Conservation (phyloP, 2,113 vertebrate genomes). For the Stigmatopora argus region DNA sequence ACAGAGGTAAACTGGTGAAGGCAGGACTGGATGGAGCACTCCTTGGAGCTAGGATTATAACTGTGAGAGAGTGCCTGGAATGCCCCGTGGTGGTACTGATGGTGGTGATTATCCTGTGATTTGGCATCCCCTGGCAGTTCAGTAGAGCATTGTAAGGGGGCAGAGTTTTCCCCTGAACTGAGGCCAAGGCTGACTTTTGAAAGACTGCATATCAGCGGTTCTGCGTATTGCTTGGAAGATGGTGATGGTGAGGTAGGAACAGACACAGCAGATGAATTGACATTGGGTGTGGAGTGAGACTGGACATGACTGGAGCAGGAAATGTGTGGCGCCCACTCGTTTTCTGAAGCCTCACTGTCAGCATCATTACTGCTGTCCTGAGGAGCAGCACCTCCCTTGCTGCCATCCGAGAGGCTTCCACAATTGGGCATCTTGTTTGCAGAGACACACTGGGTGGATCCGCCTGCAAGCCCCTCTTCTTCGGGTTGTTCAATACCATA, state of each 20-base stretch:
- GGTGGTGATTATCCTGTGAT: conserved; percentile 49
- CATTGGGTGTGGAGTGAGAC: conserved; percentile 36
- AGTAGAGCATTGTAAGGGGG: conserved; percentile 38
- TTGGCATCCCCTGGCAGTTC: conserved; percentile 56
- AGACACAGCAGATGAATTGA: conserved; percentile 26
- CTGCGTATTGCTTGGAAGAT: conserved; percentile 52
- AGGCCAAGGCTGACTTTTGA: conserved; percentile 75
- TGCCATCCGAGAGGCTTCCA: conserved; percentile 82
- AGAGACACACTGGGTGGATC: conserved; percentile 35
- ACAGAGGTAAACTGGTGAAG: conserved; percentile 94
- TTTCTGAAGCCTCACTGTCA: conserved; percentile 91
- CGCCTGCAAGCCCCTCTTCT: conserved; percentile 43
- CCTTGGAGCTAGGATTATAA: conserved; percentile 88
- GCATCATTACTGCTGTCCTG: conserved; percentile 89
- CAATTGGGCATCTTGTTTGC: conserved; percentile 53
- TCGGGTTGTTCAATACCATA: conserved; percentile 43
- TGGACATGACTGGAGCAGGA: conserved; percentile 43
- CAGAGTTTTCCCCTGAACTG: conserved; percentile 49
- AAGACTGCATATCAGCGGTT: conserved; percentile 72
- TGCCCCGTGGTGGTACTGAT: conserved; percentile 74
- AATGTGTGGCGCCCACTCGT: conserved; percentile 70
- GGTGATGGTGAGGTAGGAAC: conserved; percentile 20
- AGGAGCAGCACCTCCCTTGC: conserved; percentile 78
- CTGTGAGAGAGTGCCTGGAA: conserved; percentile 92
- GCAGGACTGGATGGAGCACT: conserved; percentile 96